Conservation (phyloP, 2,797 vertebrate species). For the Halcyon smyrnensis region DNA sequence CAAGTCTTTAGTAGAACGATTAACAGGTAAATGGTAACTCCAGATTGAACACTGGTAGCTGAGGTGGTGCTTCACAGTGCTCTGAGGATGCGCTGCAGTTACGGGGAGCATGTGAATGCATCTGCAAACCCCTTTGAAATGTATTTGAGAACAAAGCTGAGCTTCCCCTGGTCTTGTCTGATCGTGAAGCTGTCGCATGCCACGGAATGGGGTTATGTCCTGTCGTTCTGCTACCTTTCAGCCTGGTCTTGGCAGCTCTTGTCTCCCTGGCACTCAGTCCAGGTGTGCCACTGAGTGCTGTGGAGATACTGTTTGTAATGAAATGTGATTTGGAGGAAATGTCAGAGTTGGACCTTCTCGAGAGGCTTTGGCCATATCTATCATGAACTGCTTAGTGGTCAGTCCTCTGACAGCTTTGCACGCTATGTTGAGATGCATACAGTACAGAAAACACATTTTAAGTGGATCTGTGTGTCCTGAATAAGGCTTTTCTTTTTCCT, state of each 20-base stretch:
- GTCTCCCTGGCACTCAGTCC: background rate
- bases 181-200: background rate
- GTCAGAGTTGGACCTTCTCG: background rate
- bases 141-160: background rate
- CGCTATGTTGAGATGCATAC: fast-evolving
- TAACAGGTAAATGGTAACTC: slow-evolving; percentile 86
- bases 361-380: background rate
- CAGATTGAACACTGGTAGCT: background rate
- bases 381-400: background rate
- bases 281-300: background rate
- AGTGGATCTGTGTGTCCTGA: background rate
- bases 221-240: background rate
- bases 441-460: background rate
- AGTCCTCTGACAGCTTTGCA: background rate
- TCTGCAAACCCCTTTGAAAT: background rate
- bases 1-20: slow-evolving; percentile 88
- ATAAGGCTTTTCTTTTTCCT: background rate
- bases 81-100: background rate
- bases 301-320: background rate
- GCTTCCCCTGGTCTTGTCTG: background rate
- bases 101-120: background rate
- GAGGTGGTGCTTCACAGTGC: background rate
- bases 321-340: background rate
- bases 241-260: background rate
- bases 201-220: background rate